Conservation (phyloP, 2,797 vertebrate genomes). For the Agapornis canus region DNA sequence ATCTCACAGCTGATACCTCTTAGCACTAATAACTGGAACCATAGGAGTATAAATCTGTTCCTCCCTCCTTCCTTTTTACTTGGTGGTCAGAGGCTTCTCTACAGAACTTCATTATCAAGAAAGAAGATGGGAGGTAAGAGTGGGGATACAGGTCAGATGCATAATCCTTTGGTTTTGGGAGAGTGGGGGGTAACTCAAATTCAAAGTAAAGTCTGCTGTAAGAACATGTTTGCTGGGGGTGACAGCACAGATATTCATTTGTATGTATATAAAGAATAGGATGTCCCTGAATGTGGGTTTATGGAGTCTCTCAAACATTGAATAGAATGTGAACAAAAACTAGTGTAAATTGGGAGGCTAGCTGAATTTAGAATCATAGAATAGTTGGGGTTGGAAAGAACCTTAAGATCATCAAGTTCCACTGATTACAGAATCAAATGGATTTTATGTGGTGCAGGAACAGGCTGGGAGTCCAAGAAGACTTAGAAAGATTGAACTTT, state of each 20-base stretch:
- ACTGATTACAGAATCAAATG: neutral
- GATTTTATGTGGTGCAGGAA: neutral
- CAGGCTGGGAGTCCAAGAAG: neutral
- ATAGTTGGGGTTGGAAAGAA: neutral
- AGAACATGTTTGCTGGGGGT: neutral
- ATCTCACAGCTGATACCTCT: neutral
- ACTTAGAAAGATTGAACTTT: neutral
- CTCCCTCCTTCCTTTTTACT: neutral
- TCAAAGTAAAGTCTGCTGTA: neutral
- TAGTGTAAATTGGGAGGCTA: neutral
- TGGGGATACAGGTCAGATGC: neutral
- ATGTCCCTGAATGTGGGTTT: neutral
- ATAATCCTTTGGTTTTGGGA: neutral
- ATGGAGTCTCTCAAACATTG: neutral
- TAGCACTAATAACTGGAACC: neutral
- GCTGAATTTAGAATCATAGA: neutral
- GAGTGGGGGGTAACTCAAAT: neutral
- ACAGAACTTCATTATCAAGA: neutral
- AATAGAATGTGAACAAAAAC: neutral
- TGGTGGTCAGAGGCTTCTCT: neutral
- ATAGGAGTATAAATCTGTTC: accelerated
- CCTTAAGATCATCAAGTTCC: neutral
- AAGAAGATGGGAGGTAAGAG: neutral
- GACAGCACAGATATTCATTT: neutral
- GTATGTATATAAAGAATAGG: neutral